Conservation (phyloP, 2,888 invertebrate species). For the Calameuta filiformis region DNA sequence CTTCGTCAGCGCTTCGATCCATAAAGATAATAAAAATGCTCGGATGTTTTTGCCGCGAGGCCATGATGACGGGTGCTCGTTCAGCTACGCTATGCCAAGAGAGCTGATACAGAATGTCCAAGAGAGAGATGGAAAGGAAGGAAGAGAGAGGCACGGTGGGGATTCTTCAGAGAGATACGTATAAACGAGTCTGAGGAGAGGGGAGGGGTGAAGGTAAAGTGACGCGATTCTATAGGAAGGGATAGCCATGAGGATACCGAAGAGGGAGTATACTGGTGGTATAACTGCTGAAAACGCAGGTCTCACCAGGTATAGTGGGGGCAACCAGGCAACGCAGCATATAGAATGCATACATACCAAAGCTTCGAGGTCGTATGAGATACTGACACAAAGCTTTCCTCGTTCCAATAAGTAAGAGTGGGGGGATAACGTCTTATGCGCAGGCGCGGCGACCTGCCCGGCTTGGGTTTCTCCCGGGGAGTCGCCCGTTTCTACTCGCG, state of each 20-base stretch:
- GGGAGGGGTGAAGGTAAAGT: conserved; percentile 38
- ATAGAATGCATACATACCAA: background rate
- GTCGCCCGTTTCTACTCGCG: conserved; percentile 63
- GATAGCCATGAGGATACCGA: conserved; percentile 15
- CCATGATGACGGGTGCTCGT: conserved; percentile 42
- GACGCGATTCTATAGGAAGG: conserved; percentile 18
- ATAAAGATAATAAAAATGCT: conserved; percentile 52
- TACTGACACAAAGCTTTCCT: background rate
- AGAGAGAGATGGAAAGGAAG: conserved; percentile 6
- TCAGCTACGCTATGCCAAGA: background rate
- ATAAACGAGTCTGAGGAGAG: conserved; percentile 16
- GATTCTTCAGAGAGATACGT: background rate
- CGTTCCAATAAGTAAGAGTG: background rate
- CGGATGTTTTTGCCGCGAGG: conserved; percentile 47
- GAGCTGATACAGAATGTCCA: background rate
- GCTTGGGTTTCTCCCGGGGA: conserved; percentile 46
- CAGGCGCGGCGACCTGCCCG: conserved; percentile 48
- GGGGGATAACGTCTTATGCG: conserved; percentile 28
- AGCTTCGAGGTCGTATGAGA: background rate
- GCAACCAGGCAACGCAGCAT: background rate
- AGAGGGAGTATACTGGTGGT: background rate
- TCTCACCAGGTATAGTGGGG: background rate
- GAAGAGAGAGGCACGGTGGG: conserved; percentile 18
- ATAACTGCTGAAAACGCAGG: background rate
- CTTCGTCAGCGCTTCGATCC: conserved; percentile 46